phyloP scores from a whole-genome alignment of 2,113 vertebrate genomes.

The Ancistrus triradiatus region DNA sequence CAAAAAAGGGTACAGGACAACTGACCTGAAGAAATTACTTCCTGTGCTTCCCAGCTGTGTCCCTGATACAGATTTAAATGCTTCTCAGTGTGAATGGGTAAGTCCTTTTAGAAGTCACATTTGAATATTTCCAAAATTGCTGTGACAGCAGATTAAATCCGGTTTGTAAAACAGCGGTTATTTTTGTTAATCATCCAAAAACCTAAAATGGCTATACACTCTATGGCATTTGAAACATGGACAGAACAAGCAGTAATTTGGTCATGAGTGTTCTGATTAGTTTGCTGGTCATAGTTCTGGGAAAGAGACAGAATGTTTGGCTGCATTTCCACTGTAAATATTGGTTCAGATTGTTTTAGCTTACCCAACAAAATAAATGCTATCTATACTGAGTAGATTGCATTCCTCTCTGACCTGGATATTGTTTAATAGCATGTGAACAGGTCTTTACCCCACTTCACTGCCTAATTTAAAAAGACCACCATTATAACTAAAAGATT shows the following conservation, averaged over 20 bases:
- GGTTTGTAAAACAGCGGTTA: too few relatives aligned
- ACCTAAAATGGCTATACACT: not conserved
- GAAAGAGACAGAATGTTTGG: constrained; percentile 62
- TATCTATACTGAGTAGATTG: constrained; percentile 70
- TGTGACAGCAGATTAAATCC: not conserved
- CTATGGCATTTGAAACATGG: not conserved
- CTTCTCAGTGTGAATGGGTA: not conserved
- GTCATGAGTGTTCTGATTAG: constrained; percentile 61
- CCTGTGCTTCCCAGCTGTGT: constrained; percentile 8
- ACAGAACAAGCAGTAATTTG: constrained; percentile 40
- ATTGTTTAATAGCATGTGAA: constrained; percentile 69
- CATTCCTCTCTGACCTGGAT: constrained; percentile 64
- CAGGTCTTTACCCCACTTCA: constrained; percentile 57
- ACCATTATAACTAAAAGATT: constrained; percentile 55
- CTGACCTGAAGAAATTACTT: constrained; percentile 1
- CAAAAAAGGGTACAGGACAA: not conserved
- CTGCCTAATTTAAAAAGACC: constrained; percentile 53
- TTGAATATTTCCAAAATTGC: too few relatives aligned
- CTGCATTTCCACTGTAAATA: constrained; percentile 65
- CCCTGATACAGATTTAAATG: constrained; percentile 9
- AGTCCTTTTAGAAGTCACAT: not conserved
- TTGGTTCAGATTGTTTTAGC: constrained; percentile 69
- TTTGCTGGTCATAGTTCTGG: constrained; percentile 60
- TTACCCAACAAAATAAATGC: constrained; percentile 66
- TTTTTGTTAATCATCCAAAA: too few relatives aligned